Percentiles rank a stretch among this genome's conserved stretches.
Evolutionary conservation across 2,888 invertebrate genomes (phyloP).

Genomic region (Mantis religiosa): DNA sequence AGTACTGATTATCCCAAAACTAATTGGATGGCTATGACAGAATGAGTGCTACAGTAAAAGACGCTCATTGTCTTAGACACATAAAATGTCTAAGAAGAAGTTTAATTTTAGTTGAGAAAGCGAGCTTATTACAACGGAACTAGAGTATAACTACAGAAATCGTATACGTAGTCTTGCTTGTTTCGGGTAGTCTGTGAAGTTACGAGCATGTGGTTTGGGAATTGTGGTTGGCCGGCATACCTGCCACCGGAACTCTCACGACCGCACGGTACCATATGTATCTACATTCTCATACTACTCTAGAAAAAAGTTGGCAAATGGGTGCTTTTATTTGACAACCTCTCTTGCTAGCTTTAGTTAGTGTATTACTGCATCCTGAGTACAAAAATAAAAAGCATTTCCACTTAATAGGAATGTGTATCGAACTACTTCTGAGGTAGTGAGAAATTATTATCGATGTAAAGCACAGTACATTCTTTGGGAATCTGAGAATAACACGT

Average conservation of each 20-base stretch:
- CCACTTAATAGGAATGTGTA: too few relatives aligned
- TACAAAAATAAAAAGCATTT: too few relatives aligned
- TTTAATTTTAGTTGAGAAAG: neutral
- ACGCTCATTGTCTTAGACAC: too few relatives aligned
- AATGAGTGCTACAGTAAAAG: neutral
- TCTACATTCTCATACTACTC: neutral
- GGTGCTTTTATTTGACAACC: neutral
- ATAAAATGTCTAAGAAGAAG: neutral
- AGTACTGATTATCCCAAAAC: too few relatives aligned
- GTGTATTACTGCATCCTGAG: neutral
- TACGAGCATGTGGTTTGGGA: neutral
- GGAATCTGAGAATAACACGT: too few relatives aligned
- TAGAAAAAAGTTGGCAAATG: neutral
- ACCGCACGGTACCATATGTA: neutral
- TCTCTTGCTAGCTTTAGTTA: neutral
- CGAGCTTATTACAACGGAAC: neutral
- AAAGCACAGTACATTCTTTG: too few relatives aligned
- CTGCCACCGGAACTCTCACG: neutral
- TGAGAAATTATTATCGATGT: too few relatives aligned
- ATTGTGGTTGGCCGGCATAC: too few relatives aligned
- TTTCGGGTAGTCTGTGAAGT: neutral
- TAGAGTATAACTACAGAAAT: neutral
- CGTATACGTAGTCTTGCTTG: neutral
- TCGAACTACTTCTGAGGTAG: too few relatives aligned
- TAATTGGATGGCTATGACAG: too few relatives aligned